These are phyloP conservation scores for Micrastur ruficollis DNA, from an alignment of 2,797 vertebrate species.

Conservation along the genomic window DNA sequence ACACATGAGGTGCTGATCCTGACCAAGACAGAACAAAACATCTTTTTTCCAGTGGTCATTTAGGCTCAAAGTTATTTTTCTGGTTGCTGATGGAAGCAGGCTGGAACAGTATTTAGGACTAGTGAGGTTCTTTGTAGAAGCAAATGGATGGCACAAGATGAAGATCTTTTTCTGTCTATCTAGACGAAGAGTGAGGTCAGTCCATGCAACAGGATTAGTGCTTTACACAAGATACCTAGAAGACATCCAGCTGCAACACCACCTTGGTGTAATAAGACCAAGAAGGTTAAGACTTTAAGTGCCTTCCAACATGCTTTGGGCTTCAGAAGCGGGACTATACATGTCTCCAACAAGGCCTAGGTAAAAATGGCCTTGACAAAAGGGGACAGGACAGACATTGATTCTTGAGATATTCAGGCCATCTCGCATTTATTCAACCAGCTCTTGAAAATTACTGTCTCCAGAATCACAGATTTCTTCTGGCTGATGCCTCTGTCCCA, in stretches of 20 bases:
- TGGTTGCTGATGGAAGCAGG: background rate
- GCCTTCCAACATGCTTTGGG: constrained; percentile 20
- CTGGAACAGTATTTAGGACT: background rate
- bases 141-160: background rate
- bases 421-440: background rate
- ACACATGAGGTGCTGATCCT: background rate
- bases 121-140: background rate
- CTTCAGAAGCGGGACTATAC: background rate
- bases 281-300: constrained; percentile 11
- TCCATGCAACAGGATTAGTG: background rate
- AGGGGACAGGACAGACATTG: background rate
- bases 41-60: background rate
- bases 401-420: background rate
- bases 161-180: background rate
- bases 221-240: background rate
- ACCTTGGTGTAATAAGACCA: background rate
- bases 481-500: background rate
- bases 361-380: background rate
- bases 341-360: background rate
- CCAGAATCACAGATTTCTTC: background rate
- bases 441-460: background rate
- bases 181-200: background rate
- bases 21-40: background rate
- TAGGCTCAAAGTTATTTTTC: background rate
- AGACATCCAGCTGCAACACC: background rate